These are phyloP conservation scores for Cyclophora albipunctata DNA, from an alignment of 2,888 invertebrate genomes.

Conservation along the genomic window DNA sequence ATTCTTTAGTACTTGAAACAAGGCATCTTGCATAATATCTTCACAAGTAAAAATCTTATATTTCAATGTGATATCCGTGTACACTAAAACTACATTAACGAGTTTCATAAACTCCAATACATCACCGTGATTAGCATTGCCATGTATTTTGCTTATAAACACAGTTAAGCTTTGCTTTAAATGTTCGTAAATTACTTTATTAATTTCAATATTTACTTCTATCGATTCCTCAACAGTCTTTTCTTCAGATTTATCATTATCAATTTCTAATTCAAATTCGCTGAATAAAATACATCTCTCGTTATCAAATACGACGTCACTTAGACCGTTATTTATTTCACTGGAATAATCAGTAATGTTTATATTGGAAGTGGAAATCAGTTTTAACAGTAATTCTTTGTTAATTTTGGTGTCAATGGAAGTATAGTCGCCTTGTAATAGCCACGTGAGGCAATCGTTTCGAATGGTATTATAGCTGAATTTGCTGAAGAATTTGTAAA, in stretches of 20 bases:
- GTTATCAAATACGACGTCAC: slow-evolving; percentile 39
- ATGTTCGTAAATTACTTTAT: slow-evolving; percentile 26
- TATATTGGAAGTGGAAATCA: slow-evolving; percentile 47
- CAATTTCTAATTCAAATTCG: slow-evolving; percentile 46
- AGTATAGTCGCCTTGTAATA: slow-evolving; percentile 32
- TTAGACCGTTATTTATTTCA: slow-evolving; percentile 20
- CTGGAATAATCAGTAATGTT: slow-evolving; percentile 27
- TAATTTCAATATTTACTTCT: slow-evolving; percentile 32
- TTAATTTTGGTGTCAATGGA: slow-evolving; percentile 23
- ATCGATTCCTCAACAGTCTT: slow-evolving; percentile 13
- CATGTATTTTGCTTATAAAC: slow-evolving; percentile 18
- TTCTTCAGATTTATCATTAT: slow-evolving; percentile 5
- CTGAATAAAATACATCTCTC: slow-evolving; percentile 52
- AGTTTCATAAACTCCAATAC: slow-evolving; percentile 33
- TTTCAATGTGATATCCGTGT: slow-evolving; percentile 38
- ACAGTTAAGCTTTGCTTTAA: slow-evolving; percentile 26
- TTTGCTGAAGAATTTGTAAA: slow-evolving; percentile 51
- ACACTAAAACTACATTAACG: slow-evolving; percentile 30
- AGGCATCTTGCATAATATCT: slow-evolving; percentile 25
- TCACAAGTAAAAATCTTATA: slow-evolving; percentile 26
- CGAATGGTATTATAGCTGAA: slow-evolving; percentile 40
- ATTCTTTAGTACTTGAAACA: slow-evolving; percentile 28
- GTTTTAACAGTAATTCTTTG: slow-evolving; percentile 39
- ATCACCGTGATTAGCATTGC: slow-evolving; percentile 17
- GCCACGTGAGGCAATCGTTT: slow-evolving; percentile 46